These are phyloP conservation scores for Meteorus sp. DNA, from an alignment of 1,140 invertebrate genomes.

Conservation along the genomic window DNA sequence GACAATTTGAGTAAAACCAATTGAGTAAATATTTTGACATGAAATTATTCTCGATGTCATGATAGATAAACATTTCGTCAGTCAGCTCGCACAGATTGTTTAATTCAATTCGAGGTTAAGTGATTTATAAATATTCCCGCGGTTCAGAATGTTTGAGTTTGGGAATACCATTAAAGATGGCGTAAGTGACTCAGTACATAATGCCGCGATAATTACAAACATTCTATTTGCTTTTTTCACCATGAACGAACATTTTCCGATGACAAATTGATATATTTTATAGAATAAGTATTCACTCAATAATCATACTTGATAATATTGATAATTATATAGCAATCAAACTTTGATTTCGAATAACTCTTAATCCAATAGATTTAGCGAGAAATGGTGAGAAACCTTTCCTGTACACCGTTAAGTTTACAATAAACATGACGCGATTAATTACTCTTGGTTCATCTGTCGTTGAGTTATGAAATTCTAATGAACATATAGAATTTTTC, in stretches of 20 bases:
- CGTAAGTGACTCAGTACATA: too few species aligned
- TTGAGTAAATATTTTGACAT: slow-evolving; percentile 28
- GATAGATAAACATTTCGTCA: not conserved
- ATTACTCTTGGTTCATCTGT: not conserved
- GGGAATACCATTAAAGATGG: too few species aligned
- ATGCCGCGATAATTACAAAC: too few species aligned
- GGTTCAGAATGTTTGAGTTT: too few species aligned
- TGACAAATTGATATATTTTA: not conserved
- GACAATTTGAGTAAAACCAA: slow-evolving; percentile 29
- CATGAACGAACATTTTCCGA: not conserved
- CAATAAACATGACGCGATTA: not conserved
- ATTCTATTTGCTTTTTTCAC: not conserved
- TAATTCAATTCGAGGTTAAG: not conserved
- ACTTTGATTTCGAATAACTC: not conserved
- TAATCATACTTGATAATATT: not conserved
- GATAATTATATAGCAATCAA: not conserved
- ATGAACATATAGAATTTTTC: slow-evolving; percentile 4
- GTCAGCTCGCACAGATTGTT: not conserved
- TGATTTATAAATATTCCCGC: too few species aligned
- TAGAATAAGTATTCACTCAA: not conserved
- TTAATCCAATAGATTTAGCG: not conserved
- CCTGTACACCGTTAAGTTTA: not conserved
- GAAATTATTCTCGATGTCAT: slow-evolving; percentile 14
- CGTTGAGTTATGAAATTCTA: not conserved
- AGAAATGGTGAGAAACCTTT: too few species aligned